Evolutionary conservation across 2,888 invertebrate genomes (phyloP).

Genomic region (Stegophylla sp.): DNA sequence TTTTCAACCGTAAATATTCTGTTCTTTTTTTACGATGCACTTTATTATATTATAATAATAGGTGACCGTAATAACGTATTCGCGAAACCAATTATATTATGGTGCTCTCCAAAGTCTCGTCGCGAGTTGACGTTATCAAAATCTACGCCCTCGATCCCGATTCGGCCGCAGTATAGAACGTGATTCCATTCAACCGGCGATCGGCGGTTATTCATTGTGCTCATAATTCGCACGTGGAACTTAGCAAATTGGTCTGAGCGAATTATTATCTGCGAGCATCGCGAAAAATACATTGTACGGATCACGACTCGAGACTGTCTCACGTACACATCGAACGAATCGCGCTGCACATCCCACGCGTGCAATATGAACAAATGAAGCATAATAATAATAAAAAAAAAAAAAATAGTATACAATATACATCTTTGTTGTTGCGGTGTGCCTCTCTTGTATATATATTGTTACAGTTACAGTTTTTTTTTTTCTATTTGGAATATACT

Average conservation of each 20-base stretch:
- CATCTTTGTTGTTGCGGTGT: not conserved
- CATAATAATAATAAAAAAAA: conserved; percentile 6
- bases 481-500: not conserved
- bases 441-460: conserved; percentile 1
- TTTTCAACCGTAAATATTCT: too few species aligned
- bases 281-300: conserved; percentile 1
- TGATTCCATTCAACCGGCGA: conserved; percentile 28
- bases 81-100: conserved; percentile 9
- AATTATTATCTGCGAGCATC: conserved; percentile 41
- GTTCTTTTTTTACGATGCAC: too few species aligned
- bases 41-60: too few species aligned
- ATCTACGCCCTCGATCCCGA: conserved; percentile 7
- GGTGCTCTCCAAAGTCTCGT: not conserved
- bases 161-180: conserved; percentile 8
- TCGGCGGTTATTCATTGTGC: not conserved
- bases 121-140: conserved; percentile 16
- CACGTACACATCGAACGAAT: not conserved
- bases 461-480: not conserved
- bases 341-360: conserved; percentile 8
- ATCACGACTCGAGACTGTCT: conserved; percentile 44
- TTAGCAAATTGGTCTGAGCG: conserved; percentile 36
- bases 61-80: not conserved
- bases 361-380: conserved; percentile 9
- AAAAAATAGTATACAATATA: not conserved
- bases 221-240: conserved; percentile 36